A percentile compares a stretch with the other conserved stretches of the same genome.
Conservation (phyloP, 2,113 vertebrate genomes). For the Nematolebias whitei region DNA sequence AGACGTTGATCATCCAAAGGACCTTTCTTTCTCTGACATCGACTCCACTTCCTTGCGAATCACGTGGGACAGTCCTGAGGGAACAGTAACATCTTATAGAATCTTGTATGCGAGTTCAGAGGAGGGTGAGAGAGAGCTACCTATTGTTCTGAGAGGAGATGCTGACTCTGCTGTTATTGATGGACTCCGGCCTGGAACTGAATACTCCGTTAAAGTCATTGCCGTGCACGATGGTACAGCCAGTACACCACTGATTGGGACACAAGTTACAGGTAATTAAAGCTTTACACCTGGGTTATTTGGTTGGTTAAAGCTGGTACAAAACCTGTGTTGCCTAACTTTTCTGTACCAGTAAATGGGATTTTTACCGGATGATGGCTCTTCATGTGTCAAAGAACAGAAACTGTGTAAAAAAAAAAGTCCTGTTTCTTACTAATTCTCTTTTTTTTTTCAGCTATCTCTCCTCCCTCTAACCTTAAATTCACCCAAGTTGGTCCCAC, state of each 20-base stretch:
- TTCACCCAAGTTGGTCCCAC: constrained; percentile 89
- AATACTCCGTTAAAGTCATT: constrained; percentile 97
- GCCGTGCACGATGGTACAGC: constrained; percentile 90
- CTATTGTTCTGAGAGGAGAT: constrained; percentile 86
- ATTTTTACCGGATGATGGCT: neutral
- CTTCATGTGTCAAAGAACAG: neutral
- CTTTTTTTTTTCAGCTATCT: constrained; percentile 83
- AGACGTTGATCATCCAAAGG: constrained; percentile 94
- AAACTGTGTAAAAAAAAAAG: too few species aligned
- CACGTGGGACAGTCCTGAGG: constrained; percentile 95
- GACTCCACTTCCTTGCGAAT: constrained; percentile 94
- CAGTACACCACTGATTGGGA: constrained; percentile 91
- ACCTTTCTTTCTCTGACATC: constrained; percentile 93
- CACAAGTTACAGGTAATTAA: constrained; percentile 90
- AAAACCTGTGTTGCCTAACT: neutral
- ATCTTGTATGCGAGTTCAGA: constrained; percentile 92
- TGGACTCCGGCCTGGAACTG: constrained; percentile 93
- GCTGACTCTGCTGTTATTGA: constrained; percentile 89
- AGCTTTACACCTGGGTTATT: neutral
- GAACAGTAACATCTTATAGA: constrained; percentile 90
- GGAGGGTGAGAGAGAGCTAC: constrained; percentile 92
- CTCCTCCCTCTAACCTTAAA: constrained; percentile 88
- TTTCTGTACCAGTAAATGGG: too few species aligned
- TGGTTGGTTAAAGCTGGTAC: too few species aligned
- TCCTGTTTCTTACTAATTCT: neutral